Percentiles rank a stretch among this genome's conserved stretches.
These are phyloP conservation scores for Geotrupes spiniger DNA, from an alignment of 2,888 invertebrate species.

Conservation along the genomic window DNA sequence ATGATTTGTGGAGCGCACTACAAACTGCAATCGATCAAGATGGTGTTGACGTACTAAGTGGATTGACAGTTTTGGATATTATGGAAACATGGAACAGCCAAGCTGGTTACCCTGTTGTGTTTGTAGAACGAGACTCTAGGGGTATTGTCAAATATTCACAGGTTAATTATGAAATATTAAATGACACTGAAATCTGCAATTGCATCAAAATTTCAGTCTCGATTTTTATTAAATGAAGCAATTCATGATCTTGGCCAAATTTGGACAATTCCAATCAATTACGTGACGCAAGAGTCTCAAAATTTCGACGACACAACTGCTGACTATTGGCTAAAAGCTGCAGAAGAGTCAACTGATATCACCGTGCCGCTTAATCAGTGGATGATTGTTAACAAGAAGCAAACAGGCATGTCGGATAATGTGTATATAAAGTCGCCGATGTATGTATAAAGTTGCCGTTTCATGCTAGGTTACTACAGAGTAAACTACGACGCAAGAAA, in stretches of 20 bases:
- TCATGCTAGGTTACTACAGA: conserved; percentile 46
- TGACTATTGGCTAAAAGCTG: conserved; percentile 50
- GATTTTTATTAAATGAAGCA: conserved; percentile 7
- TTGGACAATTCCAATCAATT: conserved; percentile 43
- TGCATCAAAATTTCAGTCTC: conserved; percentile 9
- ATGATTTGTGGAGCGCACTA: conserved; percentile 39
- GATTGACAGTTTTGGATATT: conserved; percentile 8
- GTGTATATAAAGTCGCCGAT: no score
- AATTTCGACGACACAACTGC: conserved; percentile 47
- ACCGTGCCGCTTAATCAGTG: conserved; percentile 46
- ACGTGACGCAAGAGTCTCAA: conserved; percentile 27
- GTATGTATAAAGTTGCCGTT: no score
- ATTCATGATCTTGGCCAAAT: conserved; percentile 23
- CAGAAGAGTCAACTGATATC: conserved; percentile 4
- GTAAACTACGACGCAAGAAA: conserved; percentile 47
- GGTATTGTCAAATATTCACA: conserved; percentile 13
- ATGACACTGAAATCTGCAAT: no score
- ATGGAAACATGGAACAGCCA: conserved; percentile 23
- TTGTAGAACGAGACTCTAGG: conserved; percentile 6
- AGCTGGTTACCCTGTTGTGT: conserved; percentile 25
- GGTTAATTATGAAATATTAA: no score
- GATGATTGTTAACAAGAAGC: conserved; percentile 58
- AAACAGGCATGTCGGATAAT: no score
- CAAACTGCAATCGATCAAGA: conserved; percentile 23
- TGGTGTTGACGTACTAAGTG: background rate